A percentile compares a stretch with the other conserved stretches of the same genome.
Evolutionary conservation across 1,140 invertebrate genomes (phyloP).

Genomic region (Zaprionus ornatus): DNA sequence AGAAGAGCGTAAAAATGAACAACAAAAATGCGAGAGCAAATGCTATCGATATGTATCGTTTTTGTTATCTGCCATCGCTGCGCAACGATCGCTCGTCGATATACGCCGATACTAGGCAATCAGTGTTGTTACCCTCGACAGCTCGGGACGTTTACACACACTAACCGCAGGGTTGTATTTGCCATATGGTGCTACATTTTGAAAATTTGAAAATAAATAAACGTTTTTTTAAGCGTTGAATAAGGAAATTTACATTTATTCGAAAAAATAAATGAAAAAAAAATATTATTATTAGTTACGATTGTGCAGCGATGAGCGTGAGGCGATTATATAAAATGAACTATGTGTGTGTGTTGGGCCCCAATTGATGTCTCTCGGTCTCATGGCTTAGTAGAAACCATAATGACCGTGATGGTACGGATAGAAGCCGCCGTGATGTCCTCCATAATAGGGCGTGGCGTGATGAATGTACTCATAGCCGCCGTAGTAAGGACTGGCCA

Average conservation of each 20-base stretch:
- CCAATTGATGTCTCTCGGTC: constrained; percentile 10
- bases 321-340: constrained; percentile 17
- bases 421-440: constrained; percentile 65
- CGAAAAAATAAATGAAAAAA: constrained; percentile 17
- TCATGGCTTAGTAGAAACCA: constrained; percentile 56
- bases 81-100: background rate
- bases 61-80: background rate
- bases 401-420: constrained; percentile 75
- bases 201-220: constrained; percentile 7
- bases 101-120: background rate
- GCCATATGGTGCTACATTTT: background rate
- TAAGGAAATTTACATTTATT: constrained; percentile 41
- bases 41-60: constrained; percentile 21
- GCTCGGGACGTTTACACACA: background rate
- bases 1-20: constrained; percentile 54
- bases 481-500: constrained; percentile 65
- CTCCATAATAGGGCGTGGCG: constrained; percentile 63
- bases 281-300: constrained; percentile 19
- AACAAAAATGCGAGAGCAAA: constrained; percentile 36
- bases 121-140: background rate
- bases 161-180: constrained; percentile 10
- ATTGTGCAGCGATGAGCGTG: constrained; percentile 37
- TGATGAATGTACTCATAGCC: constrained; percentile 64
- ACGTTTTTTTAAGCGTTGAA: constrained; percentile 25
- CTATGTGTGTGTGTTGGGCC: constrained; percentile 2